These are phyloP conservation scores for Pelosia muscerda DNA, from an alignment of 2,888 invertebrate genomes.

Conservation along the genomic window DNA sequence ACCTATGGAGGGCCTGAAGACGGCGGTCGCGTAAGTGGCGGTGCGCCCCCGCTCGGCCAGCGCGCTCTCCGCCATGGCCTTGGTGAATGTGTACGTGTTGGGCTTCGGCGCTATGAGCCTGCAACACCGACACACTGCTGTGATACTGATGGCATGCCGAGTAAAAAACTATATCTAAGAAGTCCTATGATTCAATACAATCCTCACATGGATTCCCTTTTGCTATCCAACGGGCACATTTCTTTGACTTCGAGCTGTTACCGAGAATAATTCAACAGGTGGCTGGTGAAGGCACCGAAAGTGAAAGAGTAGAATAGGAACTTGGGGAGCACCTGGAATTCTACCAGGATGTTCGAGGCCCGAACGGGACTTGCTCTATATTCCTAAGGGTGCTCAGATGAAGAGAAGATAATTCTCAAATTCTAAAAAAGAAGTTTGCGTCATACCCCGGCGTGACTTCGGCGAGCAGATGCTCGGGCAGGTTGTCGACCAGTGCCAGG, in stretches of 20 bases:
- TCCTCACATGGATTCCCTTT: neutral
- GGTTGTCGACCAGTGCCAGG: slow-evolving; percentile 88
- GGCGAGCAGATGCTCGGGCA: slow-evolving; percentile 84
- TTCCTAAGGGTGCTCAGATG: too few relatives aligned
- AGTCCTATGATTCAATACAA: neutral
- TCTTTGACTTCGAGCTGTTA: too few relatives aligned
- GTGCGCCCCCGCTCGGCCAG: slow-evolving; percentile 87
- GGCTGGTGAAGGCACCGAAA: too few relatives aligned
- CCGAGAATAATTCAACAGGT: too few relatives aligned
- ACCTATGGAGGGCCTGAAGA: slow-evolving; percentile 95
- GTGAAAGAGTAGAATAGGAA: too few relatives aligned
- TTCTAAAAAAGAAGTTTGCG: neutral
- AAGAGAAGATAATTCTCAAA: too few relatives aligned
- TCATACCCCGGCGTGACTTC: slow-evolving; percentile 87
- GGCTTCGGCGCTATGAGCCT: slow-evolving; percentile 84
- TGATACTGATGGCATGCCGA: neutral
- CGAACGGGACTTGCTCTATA: too few relatives aligned
- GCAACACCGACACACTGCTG: neutral
- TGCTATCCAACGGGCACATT: neutral
- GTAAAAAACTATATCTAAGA: neutral
- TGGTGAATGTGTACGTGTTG: slow-evolving; percentile 96
- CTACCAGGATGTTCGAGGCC: too few relatives aligned
- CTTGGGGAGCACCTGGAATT: too few relatives aligned
- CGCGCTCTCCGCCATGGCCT: slow-evolving; percentile 93
- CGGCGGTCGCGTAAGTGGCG: slow-evolving; percentile 88